phyloP scores from a whole-genome alignment of 2,888 invertebrate genomes.

The Encarsia formosa region DNA sequence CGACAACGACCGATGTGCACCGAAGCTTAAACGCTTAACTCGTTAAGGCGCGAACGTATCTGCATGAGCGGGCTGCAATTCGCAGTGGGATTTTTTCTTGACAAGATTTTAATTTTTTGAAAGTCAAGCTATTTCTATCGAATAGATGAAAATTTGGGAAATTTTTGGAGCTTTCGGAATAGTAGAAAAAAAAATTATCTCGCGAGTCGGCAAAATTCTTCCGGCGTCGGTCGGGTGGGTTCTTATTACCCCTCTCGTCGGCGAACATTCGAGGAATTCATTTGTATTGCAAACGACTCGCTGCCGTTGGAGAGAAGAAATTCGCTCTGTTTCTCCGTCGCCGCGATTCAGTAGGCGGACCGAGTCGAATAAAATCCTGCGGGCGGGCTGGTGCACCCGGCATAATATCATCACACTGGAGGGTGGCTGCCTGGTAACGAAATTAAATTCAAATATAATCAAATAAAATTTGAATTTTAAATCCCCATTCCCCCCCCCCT shows the following conservation, averaged over 20 bases:
- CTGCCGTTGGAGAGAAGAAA: conserved; percentile 17
- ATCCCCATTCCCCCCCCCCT: no score
- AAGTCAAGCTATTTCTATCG: no score
- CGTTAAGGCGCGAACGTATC: conserved; percentile 20
- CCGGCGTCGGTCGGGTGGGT: no score
- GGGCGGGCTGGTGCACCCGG: no score
- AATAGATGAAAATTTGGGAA: no score
- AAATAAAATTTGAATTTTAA: conserved; percentile 53
- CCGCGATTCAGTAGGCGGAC: background rate
- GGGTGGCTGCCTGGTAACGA: background rate
- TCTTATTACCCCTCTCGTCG: conserved; percentile 8
- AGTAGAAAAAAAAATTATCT: no score
- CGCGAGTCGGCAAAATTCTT: no score
- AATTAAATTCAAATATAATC: conserved; percentile 53
- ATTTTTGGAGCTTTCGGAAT: no score
- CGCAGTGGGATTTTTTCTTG: no score
- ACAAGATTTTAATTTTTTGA: no score
- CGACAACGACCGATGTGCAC: conserved; percentile 19
- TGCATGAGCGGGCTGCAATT: conserved; percentile 15
- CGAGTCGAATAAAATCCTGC: background rate
- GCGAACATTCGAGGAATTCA: conserved; percentile 23
- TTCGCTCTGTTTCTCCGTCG: conserved; percentile 6
- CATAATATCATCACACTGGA: no score
- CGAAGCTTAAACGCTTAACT: conserved; percentile 20
- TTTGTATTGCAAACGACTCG: conserved; percentile 28